phyloP scores from a whole-genome alignment of 2,888 invertebrate genomes.

The Torymus tubicola region DNA sequence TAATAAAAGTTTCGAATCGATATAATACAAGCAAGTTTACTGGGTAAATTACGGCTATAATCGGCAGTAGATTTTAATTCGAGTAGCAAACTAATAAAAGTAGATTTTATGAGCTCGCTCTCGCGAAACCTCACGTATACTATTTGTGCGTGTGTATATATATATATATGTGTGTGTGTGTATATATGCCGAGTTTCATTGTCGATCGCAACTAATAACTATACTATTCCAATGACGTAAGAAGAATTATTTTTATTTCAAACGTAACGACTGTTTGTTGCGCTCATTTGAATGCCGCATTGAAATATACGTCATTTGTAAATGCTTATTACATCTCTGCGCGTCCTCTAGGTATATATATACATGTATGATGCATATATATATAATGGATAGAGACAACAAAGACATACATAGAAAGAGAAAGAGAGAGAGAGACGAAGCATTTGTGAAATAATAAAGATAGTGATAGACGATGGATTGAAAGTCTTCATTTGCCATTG shows the following conservation, averaged over 20 bases:
- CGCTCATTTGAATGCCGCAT: slow-evolving; percentile 16
- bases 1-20: too few species aligned
- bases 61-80: slow-evolving; percentile 10
- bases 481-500: too few species aligned
- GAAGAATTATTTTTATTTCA: slow-evolving; percentile 39
- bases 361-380: not conserved
- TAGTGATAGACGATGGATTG: too few species aligned
- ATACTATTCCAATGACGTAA: slow-evolving; percentile 27
- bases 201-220: slow-evolving; percentile 31
- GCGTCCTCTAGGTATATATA: not conserved
- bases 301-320: slow-evolving; percentile 28
- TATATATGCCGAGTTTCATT: not conserved
- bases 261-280: slow-evolving; percentile 27
- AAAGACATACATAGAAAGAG: too few species aligned
- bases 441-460: too few species aligned
- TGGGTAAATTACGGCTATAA: not conserved
- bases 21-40: slow-evolving; percentile 39
- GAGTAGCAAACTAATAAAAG: slow-evolving; percentile 23
- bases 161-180: too few species aligned
- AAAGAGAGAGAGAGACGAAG: too few species aligned
- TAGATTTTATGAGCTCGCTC: slow-evolving; percentile 9
- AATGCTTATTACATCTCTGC: slow-evolving; percentile 26
- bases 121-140: too few species aligned
- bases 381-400: too few species aligned
- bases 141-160: too few species aligned